Conservation (phyloP, 1,140 invertebrate genomes). For the Drosophila ananassae region DNA sequence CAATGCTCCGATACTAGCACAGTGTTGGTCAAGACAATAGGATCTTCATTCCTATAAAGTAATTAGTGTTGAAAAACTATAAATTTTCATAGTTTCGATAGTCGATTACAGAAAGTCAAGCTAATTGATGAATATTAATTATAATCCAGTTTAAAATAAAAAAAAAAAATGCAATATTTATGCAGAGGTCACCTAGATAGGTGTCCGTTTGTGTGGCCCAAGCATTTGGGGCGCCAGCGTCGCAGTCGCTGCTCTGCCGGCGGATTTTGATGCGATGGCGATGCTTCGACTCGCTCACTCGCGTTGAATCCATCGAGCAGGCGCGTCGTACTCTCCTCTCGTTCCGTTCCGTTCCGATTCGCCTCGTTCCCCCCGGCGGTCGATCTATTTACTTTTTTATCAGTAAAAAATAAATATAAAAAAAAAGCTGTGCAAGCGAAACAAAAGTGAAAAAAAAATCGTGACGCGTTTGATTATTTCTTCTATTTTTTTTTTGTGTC, state of each 20-base stretch:
- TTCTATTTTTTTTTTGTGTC: conserved; percentile 50
- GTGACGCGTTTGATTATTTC: conserved; percentile 36
- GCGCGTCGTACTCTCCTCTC: conserved; percentile 70
- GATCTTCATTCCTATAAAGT: neutral
- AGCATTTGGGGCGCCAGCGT: conserved; percentile 15
- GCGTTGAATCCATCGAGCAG: conserved; percentile 78
- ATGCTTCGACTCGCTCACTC: conserved; percentile 66
- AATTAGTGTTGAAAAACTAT: neutral
- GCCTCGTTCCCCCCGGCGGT: conserved; percentile 2
- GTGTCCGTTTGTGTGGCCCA: neutral
- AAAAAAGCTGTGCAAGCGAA: conserved; percentile 11
- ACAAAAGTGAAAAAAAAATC: conserved; percentile 51
- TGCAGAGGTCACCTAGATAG: neutral
- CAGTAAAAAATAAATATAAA: conserved; percentile 18
- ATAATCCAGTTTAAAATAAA: neutral
- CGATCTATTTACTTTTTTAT: conserved; percentile 35
- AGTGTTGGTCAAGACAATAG: neutral
- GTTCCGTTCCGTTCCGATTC: conserved; percentile 43
- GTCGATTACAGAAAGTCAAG: neutral
- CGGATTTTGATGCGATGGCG: conserved; percentile 34
- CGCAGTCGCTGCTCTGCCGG: conserved; percentile 10
- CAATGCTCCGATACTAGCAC: conserved; percentile 60
- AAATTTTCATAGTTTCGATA: neutral
- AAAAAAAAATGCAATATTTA: neutral
- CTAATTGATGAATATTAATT: neutral